A percentile compares a stretch with the other conserved stretches of the same genome.
These are phyloP conservation scores for Drosophila tsacasi DNA, from an alignment of 1,140 invertebrate species.

Conservation along the genomic window DNA sequence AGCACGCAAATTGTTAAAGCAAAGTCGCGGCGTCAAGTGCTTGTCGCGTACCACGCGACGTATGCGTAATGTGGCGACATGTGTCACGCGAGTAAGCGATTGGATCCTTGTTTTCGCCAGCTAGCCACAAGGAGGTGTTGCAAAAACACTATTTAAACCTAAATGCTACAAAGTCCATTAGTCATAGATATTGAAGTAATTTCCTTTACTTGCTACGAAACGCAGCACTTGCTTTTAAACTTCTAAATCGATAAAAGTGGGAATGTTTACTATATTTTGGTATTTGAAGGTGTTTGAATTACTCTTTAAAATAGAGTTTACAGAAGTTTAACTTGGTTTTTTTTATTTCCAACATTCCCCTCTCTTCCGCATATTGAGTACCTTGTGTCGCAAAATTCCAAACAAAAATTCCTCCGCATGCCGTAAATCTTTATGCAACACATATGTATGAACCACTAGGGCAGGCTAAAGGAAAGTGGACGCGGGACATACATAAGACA, in stretches of 20 bases:
- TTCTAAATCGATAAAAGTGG: not conserved
- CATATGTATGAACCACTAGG: slow-evolving; percentile 35
- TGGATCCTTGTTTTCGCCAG: slow-evolving; percentile 1
- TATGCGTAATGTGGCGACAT: slow-evolving; percentile 58
- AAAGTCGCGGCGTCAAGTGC: slow-evolving; percentile 39
- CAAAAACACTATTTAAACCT: not conserved
- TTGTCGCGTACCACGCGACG: slow-evolving; percentile 45
- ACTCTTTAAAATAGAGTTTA: not conserved
- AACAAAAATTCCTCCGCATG: slow-evolving; percentile 17
- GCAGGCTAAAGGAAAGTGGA: slow-evolving; percentile 28
- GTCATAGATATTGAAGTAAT: not conserved
- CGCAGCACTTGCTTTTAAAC: not conserved
- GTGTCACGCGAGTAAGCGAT: slow-evolving; percentile 40
- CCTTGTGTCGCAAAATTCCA: slow-evolving; percentile 7
- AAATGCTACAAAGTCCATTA: slow-evolving; percentile 7
- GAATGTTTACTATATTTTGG: not conserved
- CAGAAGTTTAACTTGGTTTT: not conserved
- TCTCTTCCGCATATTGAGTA: not conserved
- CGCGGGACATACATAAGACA: slow-evolving; percentile 19
- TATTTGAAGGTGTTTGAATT: not conserved
- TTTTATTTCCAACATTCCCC: no score
- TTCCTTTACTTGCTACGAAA: not conserved
- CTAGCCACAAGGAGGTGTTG: not conserved
- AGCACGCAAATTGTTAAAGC: slow-evolving; percentile 59
- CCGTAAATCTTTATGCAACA: slow-evolving; percentile 45